Conservation (phyloP, 64 coral and sea anemone species). For the Porites lutea region DNA sequence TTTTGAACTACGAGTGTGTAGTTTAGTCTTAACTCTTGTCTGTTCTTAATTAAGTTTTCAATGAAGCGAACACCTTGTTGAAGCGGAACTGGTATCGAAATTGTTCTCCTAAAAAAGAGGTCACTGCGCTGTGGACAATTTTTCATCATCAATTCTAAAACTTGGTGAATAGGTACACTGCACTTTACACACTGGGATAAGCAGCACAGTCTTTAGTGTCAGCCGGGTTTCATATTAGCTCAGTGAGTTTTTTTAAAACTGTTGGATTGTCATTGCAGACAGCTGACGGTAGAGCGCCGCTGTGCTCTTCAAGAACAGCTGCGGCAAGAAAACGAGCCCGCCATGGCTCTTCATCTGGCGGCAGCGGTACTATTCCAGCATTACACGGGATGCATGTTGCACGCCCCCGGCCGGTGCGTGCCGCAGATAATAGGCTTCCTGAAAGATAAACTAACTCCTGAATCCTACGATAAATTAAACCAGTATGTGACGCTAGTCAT, state of each 20-base stretch:
- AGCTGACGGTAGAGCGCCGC: slow-evolving; percentile 81
- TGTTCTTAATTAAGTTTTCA: too few relatives aligned
- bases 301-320: slow-evolving; percentile 89
- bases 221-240: too few relatives aligned
- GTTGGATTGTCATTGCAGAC: slow-evolving; percentile 49
- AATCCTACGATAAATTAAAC: slow-evolving; percentile 78
- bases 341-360: slow-evolving; percentile 93
- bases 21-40: too few relatives aligned
- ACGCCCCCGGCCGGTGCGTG: slow-evolving; percentile 93
- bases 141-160: too few relatives aligned
- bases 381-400: slow-evolving; percentile 84
- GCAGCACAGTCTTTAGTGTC: too few relatives aligned
- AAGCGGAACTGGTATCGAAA: too few relatives aligned
- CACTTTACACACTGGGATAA: too few relatives aligned
- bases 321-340: slow-evolving; percentile 96
- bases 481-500: slow-evolving; percentile 92
- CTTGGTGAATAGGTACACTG: too few relatives aligned
- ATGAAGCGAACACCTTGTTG: too few relatives aligned
- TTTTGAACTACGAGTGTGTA: too few relatives aligned
- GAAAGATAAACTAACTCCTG: slow-evolving; percentile 57
- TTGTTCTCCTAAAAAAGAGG: too few relatives aligned
- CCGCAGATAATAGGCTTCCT: slow-evolving; percentile 92
- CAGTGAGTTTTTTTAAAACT: background rate
- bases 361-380: slow-evolving; percentile 91
- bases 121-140: too few relatives aligned